phyloP scores from a whole-genome alignment of 2,888 invertebrate species.

The Ischnura elegans region DNA sequence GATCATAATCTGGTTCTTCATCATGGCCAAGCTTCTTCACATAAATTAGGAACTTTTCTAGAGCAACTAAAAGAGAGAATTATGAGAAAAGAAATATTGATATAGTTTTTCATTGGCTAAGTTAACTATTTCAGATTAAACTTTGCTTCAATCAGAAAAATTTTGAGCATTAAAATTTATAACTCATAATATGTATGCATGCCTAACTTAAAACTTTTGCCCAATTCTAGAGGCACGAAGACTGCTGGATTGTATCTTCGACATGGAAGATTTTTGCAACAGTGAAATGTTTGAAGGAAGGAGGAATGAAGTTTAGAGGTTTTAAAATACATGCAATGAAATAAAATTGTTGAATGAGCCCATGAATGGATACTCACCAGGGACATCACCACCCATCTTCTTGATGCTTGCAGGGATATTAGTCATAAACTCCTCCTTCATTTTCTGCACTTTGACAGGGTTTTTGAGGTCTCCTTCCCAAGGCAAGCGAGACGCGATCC shows the following conservation, averaged over 20 bases:
- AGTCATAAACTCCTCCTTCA: conserved; percentile 85
- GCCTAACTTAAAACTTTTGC: no score
- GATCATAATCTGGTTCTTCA: conserved; percentile 86
- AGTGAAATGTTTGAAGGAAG: conserved; percentile 69
- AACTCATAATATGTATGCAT: no score
- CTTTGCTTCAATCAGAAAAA: no score
- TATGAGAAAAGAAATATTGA: conserved; percentile 45
- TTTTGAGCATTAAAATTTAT: no score
- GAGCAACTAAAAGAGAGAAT: conserved; percentile 79
- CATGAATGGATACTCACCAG: conserved; percentile 13
- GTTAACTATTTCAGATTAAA: no score
- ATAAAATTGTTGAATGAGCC: no score
- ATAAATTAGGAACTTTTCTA: conserved; percentile 84
- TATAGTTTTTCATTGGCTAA: no score
- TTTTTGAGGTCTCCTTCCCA: conserved; percentile 85
- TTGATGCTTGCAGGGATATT: conserved; percentile 78
- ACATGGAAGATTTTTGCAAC: conserved; percentile 70
- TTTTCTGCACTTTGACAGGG: conserved; percentile 83
- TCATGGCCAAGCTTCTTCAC: conserved; percentile 85
- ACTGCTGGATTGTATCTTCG: conserved; percentile 40
- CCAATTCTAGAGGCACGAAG: no score
- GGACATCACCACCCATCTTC: conserved; percentile 74
- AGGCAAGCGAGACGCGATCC: conserved; percentile 84
- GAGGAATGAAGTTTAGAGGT: conserved; percentile 68
- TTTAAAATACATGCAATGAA: no score